Percentiles rank a stretch among this genome's conserved stretches.
Evolutionary conservation across 2,888 invertebrate genomes (phyloP).

Genomic region (Perithous albicinctus): DNA sequence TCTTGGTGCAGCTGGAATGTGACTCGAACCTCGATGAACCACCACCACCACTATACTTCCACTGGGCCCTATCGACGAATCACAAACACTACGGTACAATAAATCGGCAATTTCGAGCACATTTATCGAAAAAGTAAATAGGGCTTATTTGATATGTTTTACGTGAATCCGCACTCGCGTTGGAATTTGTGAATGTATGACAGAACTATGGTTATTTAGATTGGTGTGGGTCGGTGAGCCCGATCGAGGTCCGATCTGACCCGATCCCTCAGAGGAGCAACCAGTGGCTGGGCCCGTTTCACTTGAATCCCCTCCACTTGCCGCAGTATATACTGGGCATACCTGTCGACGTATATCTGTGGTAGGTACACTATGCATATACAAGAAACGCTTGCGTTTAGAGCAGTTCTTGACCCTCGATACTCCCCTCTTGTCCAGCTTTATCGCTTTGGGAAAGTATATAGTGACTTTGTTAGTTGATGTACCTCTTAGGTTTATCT

Average conservation of each 20-base stretch:
- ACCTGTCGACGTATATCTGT: neutral
- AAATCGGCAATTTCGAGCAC: neutral
- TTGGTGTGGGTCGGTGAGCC: slow-evolving; percentile 64
- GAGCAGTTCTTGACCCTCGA: slow-evolving; percentile 40
- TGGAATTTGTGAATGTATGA: slow-evolving; percentile 57
- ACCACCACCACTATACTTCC: slow-evolving; percentile 46
- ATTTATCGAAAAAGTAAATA: neutral
- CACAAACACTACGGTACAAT: neutral
- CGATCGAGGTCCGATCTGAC: slow-evolving; percentile 70
- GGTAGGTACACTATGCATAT: slow-evolving; percentile 6
- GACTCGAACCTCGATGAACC: slow-evolving; percentile 57
- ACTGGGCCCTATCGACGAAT: slow-evolving; percentile 49
- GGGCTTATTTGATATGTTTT: neutral
- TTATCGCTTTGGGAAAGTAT: too few relatives aligned
- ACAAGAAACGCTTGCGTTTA: slow-evolving; percentile 37
- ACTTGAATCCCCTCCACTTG: slow-evolving; percentile 50
- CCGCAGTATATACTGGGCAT: slow-evolving; percentile 5
- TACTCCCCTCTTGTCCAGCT: neutral
- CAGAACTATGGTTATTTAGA: slow-evolving; percentile 67
- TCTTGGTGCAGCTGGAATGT: slow-evolving; percentile 71
- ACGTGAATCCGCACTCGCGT: neutral
- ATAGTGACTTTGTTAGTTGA: too few relatives aligned
- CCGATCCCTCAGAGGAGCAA: slow-evolving; percentile 65
- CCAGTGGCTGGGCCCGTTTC: slow-evolving; percentile 61
- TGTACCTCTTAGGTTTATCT: too few relatives aligned